These are phyloP conservation scores for Bilobella aurantiaca DNA, from an alignment of 1,140 invertebrate genomes.

Conservation along the genomic window DNA sequence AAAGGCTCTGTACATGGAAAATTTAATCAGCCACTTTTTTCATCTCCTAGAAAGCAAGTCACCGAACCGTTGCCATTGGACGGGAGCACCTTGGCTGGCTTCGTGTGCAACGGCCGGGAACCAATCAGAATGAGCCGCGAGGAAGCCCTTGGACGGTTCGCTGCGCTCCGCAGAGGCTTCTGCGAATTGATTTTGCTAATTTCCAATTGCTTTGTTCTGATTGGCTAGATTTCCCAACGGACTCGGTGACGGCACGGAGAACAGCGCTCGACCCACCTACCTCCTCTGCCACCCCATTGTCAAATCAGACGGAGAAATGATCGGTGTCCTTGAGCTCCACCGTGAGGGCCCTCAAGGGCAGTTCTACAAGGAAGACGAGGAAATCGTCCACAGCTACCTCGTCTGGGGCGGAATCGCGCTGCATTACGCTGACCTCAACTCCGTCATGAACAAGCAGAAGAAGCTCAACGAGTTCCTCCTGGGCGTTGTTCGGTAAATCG, in stretches of 20 bases:
- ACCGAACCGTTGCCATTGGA: conserved; percentile 5
- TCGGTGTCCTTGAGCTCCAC: conserved; percentile 47
- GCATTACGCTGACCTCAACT: conserved; percentile 44
- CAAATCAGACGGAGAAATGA: conserved; percentile 47
- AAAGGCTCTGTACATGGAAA: too few species aligned
- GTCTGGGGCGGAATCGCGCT: conserved; percentile 51
- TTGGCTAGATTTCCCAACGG: background rate
- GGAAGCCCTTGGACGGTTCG: conserved; percentile 42
- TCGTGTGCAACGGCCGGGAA: conserved; percentile 43
- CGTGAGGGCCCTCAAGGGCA: conserved; percentile 37
- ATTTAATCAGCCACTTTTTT: background rate
- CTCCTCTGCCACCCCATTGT: conserved; percentile 48
- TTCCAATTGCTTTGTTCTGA: too few species aligned
- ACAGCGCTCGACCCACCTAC: conserved; percentile 37
- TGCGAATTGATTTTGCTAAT: too few species aligned
- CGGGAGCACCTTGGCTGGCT: conserved; percentile 41
- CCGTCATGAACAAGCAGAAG: conserved; percentile 53
- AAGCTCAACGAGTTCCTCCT: conserved; percentile 60
- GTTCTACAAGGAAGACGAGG: conserved; percentile 57
- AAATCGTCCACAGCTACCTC: conserved; percentile 51
- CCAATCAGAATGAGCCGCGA: conserved; percentile 42
- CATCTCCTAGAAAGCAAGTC: background rate
- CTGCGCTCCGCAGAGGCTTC: too few species aligned
- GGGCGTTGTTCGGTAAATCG: conserved; percentile 54
- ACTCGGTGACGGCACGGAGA: conserved; percentile 16